These are phyloP conservation scores for Agriotes lineatus DNA, from an alignment of 2,888 invertebrate genomes.

Conservation along the genomic window DNA sequence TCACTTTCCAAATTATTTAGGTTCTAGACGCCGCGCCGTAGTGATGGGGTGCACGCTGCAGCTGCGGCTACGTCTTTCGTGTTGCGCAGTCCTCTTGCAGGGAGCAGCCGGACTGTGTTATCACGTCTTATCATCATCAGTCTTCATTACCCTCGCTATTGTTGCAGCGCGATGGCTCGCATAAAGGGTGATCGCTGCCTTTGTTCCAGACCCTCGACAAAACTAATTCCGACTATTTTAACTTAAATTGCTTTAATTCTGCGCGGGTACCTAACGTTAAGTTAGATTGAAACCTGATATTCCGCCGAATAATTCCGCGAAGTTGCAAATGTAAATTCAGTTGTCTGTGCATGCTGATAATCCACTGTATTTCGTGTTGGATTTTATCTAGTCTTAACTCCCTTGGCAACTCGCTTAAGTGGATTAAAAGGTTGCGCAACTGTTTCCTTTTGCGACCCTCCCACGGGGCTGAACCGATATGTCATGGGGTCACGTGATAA, in stretches of 20 bases:
- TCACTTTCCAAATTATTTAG: constrained; percentile 25
- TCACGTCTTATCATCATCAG: constrained; percentile 62
- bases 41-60: constrained; percentile 8
- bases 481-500: constrained; percentile 46
- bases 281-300: constrained; percentile 47
- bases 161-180: constrained; percentile 55
- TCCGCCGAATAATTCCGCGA: constrained; percentile 37
- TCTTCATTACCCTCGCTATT: constrained; percentile 63
- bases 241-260: constrained; percentile 54
- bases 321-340: constrained; percentile 42
- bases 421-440: constrained; percentile 56
- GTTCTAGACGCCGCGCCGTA: not conserved
- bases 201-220: constrained; percentile 54
- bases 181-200: constrained; percentile 55
- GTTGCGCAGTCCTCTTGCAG: constrained; percentile 19
- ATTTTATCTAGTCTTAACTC: constrained; percentile 49
- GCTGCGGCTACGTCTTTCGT: constrained; percentile 18
- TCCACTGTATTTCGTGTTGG: constrained; percentile 47
- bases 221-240: constrained; percentile 59
- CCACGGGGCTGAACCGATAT: constrained; percentile 47
- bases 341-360: constrained; percentile 48
- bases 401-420: constrained; percentile 52
- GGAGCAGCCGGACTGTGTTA: constrained; percentile 51
- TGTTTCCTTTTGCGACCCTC: constrained; percentile 48
- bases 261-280: constrained; percentile 43